A percentile compares a stretch with the other conserved stretches of the same genome.
Evolutionary conservation across 2,888 invertebrate genomes (phyloP).

Genomic region (Gastracanthus pulcherrimus): DNA sequence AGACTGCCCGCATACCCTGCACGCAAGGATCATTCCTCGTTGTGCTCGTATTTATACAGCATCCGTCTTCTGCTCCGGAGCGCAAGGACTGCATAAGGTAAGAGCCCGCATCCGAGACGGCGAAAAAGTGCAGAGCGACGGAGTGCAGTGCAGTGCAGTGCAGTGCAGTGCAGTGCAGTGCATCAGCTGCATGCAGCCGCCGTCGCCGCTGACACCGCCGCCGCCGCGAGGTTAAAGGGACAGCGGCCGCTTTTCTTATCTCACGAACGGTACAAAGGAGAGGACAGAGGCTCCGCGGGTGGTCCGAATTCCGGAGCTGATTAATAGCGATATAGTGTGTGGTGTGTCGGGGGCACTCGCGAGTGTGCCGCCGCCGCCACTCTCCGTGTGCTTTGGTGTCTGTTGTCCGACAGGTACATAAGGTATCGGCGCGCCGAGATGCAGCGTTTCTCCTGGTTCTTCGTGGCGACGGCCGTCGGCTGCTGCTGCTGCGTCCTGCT

Average conservation of each 20-base stretch:
- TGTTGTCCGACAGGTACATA: no score
- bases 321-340: no score
- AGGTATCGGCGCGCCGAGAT: constrained; percentile 71
- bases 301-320: no score
- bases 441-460: constrained; percentile 78
- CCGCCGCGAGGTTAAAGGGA: constrained; percentile 19
- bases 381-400: no score
- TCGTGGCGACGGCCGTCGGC: constrained; percentile 71
- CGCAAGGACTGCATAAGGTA: no score
- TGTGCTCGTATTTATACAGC: no score
- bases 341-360: no score
- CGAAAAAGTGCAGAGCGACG: background rate
- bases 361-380: constrained; percentile 25
- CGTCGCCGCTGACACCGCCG: background rate
- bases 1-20: no score
- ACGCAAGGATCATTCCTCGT: no score
- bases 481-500: constrained; percentile 60
- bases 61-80: no score
- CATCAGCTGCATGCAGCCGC: background rate
- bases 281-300: no score
- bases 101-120: no score
- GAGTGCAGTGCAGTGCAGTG: background rate
- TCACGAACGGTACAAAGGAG: background rate
- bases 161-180: background rate
- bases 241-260: background rate